Percentiles rank a stretch among this genome's conserved stretches.
These are phyloP conservation scores for Cacoxenus indagator DNA, from an alignment of 2,888 invertebrate species.

Conservation along the genomic window DNA sequence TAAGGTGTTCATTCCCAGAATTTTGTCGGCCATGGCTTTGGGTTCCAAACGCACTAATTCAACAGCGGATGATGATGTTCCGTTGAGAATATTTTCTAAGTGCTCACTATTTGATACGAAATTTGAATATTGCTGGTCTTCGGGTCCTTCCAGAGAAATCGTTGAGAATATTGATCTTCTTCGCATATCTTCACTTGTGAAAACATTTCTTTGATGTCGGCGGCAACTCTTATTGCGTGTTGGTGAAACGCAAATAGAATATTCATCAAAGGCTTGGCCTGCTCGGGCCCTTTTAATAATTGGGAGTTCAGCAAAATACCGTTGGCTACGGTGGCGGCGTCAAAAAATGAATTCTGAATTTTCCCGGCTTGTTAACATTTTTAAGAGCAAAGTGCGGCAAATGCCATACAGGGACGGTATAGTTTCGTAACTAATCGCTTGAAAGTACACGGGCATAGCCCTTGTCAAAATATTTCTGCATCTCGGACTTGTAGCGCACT, in stretches of 20 bases:
- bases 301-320: slow-evolving; percentile 18
- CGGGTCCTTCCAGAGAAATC: background rate
- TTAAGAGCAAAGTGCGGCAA: background rate
- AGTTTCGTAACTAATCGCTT: no score
- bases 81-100: background rate
- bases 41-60: background rate
- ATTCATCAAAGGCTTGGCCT: slow-evolving; percentile 8
- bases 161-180: background rate
- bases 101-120: background rate
- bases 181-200: background rate
- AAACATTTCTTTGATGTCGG: no score
- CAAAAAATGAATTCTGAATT: background rate
- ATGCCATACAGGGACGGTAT: no score
- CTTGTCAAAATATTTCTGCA: no score
- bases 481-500: no score
- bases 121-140: background rate
- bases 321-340: background rate
- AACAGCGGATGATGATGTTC: background rate
- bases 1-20: background rate
- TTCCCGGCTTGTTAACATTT: background rate
- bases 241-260: no score
- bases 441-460: no score
- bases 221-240: background rate
- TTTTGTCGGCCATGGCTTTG: no score
- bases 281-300: slow-evolving; percentile 12